These are phyloP conservation scores for Syrista parreyssii DNA, from an alignment of 2,888 invertebrate genomes.

Conservation along the genomic window DNA sequence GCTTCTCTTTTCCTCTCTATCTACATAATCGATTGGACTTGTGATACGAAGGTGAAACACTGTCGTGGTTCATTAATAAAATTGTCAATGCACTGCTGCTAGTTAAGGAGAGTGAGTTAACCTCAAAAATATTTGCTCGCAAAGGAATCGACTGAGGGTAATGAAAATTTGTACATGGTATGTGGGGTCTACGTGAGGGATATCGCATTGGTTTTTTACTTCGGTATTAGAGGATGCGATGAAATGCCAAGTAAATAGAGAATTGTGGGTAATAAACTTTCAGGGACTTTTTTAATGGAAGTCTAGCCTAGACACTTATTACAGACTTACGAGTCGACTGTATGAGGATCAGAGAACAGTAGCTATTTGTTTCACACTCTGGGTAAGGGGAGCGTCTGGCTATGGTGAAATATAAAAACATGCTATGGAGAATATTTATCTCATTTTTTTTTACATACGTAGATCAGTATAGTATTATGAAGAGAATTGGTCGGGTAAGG, in stretches of 20 bases:
- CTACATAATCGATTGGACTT: background rate
- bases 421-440: background rate
- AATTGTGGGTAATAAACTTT: background rate
- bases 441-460: background rate
- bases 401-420: background rate
- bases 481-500: background rate
- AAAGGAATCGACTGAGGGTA: background rate
- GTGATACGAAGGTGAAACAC: background rate
- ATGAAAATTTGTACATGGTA: background rate
- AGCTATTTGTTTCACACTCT: background rate
- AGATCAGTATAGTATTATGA: background rate
- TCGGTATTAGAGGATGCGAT: background rate
- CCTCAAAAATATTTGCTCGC: background rate
- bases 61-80: background rate
- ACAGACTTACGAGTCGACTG: background rate
- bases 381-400: background rate
- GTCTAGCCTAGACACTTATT: background rate
- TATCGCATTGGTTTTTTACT: background rate
- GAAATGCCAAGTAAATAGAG: background rate
- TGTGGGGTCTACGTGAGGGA: background rate
- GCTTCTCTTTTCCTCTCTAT: background rate
- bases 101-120: background rate
- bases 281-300: background rate
- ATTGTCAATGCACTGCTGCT: background rate
- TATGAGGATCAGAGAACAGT: background rate